Evolutionary conservation across 2,797 vertebrate species (phyloP), one percentile per base, ranked within the genome.

Genomic region (Enteromius unitaeniatus): DNA sequence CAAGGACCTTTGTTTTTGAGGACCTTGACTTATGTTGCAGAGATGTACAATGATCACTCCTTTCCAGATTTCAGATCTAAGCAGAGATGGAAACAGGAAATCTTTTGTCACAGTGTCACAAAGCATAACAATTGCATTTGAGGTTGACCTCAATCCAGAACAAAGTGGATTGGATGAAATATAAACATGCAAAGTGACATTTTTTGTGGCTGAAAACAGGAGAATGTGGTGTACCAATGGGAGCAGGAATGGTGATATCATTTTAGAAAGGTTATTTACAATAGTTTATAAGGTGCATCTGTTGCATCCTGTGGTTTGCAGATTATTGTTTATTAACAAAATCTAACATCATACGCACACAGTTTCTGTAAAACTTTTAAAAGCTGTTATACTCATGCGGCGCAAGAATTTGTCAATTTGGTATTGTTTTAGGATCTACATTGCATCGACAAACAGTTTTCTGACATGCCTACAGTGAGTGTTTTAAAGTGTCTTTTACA

Each of bases 401-500:
- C 53, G 10, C 34, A 6, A 55, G 69, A 19, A n/a, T 67, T 53
- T 65, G 8, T 76, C 1, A 21, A 73, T 51, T 31, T 17, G 37
- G 0, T 74, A 23, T 65, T 68, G 26, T 49, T n/a, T 34, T 47
- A 67, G 26, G 6, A 75, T 67, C 15, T 55, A 73, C 28, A 55
- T 26, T 40, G 58, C 72, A 53, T 75, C 31, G 65, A 42, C 31
- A 70, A 42, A 51, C 28, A 21, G 7, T 79, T 65, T 67, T 49
- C 11, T 51, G 47, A 53, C 64, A 69, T 79, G 19, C 11, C 62
- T 42, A 70, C 23, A 53, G 77, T 47, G 77, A 51, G 69, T 88
- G n/a, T 81, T 62, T 75, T 62, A 58, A 60, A 85, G 70, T 73
- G 9, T 67, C 23, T 80, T 84, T 84, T 73, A 79, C 55, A 84